Evolutionary conservation across 2,888 invertebrate species (phyloP).

Genomic region (Euproctis similis): DNA sequence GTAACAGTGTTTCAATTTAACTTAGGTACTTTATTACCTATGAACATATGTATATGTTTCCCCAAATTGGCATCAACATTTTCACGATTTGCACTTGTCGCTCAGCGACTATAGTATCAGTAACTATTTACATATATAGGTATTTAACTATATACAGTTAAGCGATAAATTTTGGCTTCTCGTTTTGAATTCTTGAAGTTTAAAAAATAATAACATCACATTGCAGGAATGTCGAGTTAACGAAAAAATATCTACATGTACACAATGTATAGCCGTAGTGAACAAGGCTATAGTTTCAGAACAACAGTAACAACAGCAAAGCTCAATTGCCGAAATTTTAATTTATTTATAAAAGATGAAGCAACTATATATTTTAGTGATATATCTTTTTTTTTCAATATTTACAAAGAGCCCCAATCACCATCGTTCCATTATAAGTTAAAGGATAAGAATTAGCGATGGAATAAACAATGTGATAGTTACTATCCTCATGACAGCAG

Average conservation of each 20-base stretch:
- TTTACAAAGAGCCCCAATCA: constrained; percentile 47
- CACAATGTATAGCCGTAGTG: constrained; percentile 45
- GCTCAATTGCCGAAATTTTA: constrained; percentile 46
- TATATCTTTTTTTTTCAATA: constrained; percentile 50
- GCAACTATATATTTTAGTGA: constrained; percentile 49
- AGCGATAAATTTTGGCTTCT: constrained; percentile 56
- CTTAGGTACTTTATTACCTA: too few species aligned
- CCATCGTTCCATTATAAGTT: constrained; percentile 27
- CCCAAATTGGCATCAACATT: too few species aligned
- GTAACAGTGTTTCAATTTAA: constrained; percentile 54
- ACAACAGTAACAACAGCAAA: constrained; percentile 61
- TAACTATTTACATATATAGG: constrained; percentile 62
- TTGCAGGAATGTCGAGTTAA: constrained; percentile 67
- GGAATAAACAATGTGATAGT: constrained; percentile 43
- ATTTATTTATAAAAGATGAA: constrained; percentile 43
- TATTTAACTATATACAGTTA: constrained; percentile 63
- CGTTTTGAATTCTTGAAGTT: constrained; percentile 61
- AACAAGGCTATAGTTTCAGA: constrained; percentile 36
- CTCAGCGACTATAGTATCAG: constrained; percentile 60
- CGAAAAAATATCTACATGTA: constrained; percentile 50
- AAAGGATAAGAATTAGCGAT: constrained; percentile 49
- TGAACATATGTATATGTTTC: too few species aligned
- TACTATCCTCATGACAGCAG: constrained; percentile 32
- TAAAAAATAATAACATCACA: constrained; percentile 66
- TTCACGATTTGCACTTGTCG: constrained; percentile 45